Percentiles rank a stretch among this genome's conserved stretches.
Evolutionary conservation across 2,888 invertebrate genomes (phyloP).

Genomic region (Drosophila hamatofila): DNA sequence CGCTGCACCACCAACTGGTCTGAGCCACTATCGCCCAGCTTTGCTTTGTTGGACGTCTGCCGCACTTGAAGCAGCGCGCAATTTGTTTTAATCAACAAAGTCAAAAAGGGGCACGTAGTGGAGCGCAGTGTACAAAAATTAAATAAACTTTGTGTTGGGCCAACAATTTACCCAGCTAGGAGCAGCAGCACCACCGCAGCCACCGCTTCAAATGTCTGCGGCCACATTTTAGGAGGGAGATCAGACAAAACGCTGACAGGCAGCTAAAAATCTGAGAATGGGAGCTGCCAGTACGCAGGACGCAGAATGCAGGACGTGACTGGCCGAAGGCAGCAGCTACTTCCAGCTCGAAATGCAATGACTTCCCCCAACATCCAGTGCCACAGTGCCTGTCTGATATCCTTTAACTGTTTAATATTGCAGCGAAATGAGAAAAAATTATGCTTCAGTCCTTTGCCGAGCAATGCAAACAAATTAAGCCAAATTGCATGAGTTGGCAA

Average conservation of each 20-base stretch:
- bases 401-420: conserved; percentile 77
- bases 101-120: conserved; percentile 63
- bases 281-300: conserved; percentile 23
- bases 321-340: conserved; percentile 28
- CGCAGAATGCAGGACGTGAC: conserved; percentile 26
- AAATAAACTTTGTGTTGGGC: conserved; percentile 76
- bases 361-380: conserved; percentile 24
- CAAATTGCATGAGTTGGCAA: conserved; percentile 51
- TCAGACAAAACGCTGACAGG: conserved; percentile 65
- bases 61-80: conserved; percentile 71
- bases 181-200: conserved; percentile 33
- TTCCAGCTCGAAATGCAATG: conserved; percentile 29
- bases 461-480: conserved; percentile 61
- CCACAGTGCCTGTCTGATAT: conserved; percentile 52
- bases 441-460: conserved; percentile 18
- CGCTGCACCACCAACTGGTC: neutral
- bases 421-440: conserved; percentile 47
- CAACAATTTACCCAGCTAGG: conserved; percentile 67
- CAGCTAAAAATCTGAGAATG: conserved; percentile 44
- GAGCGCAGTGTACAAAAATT: conserved; percentile 63
- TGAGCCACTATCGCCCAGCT: conserved; percentile 25
- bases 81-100: conserved; percentile 80
- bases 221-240: conserved; percentile 41
- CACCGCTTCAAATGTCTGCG: conserved; percentile 59
- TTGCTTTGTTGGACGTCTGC: conserved; percentile 46